Conservation (phyloP, 2,888 invertebrate species). For the Endotricha flammealis region DNA sequence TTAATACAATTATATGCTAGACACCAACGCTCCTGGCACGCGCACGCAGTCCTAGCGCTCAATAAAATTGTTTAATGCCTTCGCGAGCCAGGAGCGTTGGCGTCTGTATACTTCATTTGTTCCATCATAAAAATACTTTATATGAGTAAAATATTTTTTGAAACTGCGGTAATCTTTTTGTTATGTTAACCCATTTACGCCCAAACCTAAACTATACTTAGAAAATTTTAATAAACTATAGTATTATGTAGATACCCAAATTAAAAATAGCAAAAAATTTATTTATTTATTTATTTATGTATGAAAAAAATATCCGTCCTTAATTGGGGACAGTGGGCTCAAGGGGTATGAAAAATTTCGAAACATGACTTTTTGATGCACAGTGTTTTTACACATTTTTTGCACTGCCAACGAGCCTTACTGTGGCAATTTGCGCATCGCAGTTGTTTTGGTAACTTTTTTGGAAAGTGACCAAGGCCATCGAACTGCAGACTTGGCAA, state of each 20-base stretch:
- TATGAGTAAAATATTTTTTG: too few species aligned
- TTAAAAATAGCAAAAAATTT: neutral
- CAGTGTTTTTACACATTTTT: constrained; percentile 8
- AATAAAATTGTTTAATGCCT: too few species aligned
- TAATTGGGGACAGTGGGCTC: constrained; percentile 5
- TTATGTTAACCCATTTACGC: constrained; percentile 1
- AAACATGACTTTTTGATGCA: constrained; percentile 10
- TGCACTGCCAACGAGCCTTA: constrained; percentile 6
- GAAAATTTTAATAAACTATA: neutral
- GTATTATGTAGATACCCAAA: neutral
- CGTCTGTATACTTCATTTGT: too few species aligned
- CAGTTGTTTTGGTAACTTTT: constrained; percentile 6
- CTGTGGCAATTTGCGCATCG: constrained; percentile 6
- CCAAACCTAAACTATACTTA: neutral
- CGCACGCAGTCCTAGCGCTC: too few species aligned
- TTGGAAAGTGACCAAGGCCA: constrained; percentile 2
- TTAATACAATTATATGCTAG: too few species aligned
- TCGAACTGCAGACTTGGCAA: constrained; percentile 3
- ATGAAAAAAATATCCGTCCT: constrained; percentile 1
- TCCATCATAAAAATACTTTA: too few species aligned
- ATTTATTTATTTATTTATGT: neutral
- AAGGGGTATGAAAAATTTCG: constrained; percentile 2
- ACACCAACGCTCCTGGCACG: too few species aligned
- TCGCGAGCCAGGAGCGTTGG: too few species aligned
- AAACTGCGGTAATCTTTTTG: too few species aligned